Percentiles rank a stretch among this genome's conserved stretches.
phyloP scores from a whole-genome alignment of 2,888 invertebrate genomes.

The Synergus itoensis region DNA sequence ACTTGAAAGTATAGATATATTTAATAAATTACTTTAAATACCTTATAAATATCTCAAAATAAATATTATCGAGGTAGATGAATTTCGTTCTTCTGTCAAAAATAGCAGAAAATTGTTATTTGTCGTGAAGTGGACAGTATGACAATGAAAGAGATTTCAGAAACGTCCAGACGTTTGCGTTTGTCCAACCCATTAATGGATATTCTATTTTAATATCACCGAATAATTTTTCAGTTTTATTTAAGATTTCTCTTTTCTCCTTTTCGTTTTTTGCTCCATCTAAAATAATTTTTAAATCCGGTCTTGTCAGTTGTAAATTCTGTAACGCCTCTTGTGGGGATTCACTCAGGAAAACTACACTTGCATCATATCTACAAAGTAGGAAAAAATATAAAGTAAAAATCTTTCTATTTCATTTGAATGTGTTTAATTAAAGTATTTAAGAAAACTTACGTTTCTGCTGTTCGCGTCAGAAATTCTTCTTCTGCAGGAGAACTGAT shows the following conservation, averaged over 20 bases:
- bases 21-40: neutral
- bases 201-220: slow-evolving; percentile 52
- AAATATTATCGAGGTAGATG: neutral
- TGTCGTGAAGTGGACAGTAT: slow-evolving; percentile 45
- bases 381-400: slow-evolving; percentile 22
- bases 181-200: slow-evolving; percentile 62
- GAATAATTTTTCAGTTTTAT: slow-evolving; percentile 35
- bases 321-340: slow-evolving; percentile 43
- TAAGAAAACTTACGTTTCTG: neutral
- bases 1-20: neutral
- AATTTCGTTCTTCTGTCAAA: slow-evolving; percentile 13
- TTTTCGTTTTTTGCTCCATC: slow-evolving; percentile 51
- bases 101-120: neutral
- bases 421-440: neutral
- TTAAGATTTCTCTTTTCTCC: slow-evolving; percentile 41
- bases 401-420: neutral
- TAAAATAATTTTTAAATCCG: slow-evolving; percentile 59
- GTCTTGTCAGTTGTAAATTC: slow-evolving; percentile 47
- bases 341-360: slow-evolving; percentile 44
- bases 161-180: slow-evolving; percentile 58
- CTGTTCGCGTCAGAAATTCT: slow-evolving; percentile 38
- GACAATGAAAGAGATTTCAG: slow-evolving; percentile 58
- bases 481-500: slow-evolving; percentile 9
- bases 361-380: slow-evolving; percentile 55
- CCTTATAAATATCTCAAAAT: neutral